Percentiles rank a stretch among this genome's conserved stretches.
Conservation (phyloP, 2,797 vertebrate species). For the Cyclura pinguis region DNA sequence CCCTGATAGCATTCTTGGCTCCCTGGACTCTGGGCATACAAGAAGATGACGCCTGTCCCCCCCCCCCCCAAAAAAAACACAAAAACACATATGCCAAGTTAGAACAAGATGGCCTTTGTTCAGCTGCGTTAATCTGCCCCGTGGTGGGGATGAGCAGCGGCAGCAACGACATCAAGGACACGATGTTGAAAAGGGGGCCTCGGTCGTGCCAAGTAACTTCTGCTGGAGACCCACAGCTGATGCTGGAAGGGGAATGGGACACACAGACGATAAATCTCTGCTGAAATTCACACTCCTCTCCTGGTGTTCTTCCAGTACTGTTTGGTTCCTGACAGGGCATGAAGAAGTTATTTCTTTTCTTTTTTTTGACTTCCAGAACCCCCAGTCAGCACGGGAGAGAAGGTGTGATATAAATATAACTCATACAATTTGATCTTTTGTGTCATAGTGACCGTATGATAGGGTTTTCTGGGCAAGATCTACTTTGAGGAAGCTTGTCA, state of each 20-base stretch:
- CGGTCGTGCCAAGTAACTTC: fast-evolving
- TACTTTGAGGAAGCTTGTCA: no score
- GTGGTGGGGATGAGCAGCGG: slow-evolving; percentile 51
- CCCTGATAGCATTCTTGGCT: no score
- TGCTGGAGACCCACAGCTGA: slow-evolving; percentile 6
- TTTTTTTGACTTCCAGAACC: no score
- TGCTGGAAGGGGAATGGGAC: neutral
- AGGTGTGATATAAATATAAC: no score
- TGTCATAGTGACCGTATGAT: no score
- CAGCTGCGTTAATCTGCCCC: slow-evolving; percentile 45
- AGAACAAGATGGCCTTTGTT: slow-evolving; percentile 74
- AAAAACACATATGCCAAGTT: neutral
- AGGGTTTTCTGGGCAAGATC: no score
- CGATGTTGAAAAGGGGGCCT: slow-evolving; percentile 69
- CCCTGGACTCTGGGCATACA: neutral
- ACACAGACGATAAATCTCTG: neutral
- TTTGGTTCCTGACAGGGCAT: no score
- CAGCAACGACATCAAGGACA: slow-evolving; percentile 75
- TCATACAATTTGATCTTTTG: no score
- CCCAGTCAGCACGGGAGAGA: no score
- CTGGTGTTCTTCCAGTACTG: neutral
- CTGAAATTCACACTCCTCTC: neutral
- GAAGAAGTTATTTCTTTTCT: no score
- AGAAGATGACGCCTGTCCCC: neutral
- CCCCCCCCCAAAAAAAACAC: neutral